Base-by-base conservation (phyloP, 1,140 invertebrate genomes). In the Musca vetustissima region DNA sequence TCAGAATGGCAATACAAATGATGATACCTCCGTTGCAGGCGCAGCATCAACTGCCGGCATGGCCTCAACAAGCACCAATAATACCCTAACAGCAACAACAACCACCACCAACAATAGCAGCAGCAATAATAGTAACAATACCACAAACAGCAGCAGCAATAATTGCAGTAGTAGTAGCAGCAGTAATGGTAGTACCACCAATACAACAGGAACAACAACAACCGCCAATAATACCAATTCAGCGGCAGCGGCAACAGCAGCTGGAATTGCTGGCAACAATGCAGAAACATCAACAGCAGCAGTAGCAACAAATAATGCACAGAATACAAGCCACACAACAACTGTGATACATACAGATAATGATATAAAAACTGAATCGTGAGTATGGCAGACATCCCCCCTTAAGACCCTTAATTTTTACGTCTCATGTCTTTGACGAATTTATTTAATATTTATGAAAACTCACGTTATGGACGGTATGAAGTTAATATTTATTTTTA, bases 291-390 rank as follows among this genome's bases (percentile, higher is more conserved):
- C 53, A 55, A 32, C 36, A 43, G 36, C 6, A 13, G 11, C 53
- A 64, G 55, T 69, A 75, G 25, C 59, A 68, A 22, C 47, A 67
- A 73, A 57, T 70, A 73, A 64, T 75, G 70, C 68, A 74, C 70
- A 73, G 71, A 73, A 66, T 69, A 69, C 64, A 74, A 72, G 28
- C 68, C 72, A 64, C 52, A 78, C 88, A 73, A 78, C 88, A 73
- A 72, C 79, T 72, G 83, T 84, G 71, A 84, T 86, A 78, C 87
- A 88, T 74, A 71, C 67, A 70, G 71, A 71, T 73, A 75, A 70
- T 69, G 65, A 70, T 64, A 64, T 70, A 64, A 69, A 69, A 69
- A 66, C 32, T 61, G 22, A 43, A 55, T 53, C 59, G 69, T 70
- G 53, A 64, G 69, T 67, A 43, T 25, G 22, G 21, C n/a, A 61